A percentile compares a stretch with the other conserved stretches of the same genome.
Evolutionary conservation across 2,888 invertebrate species (phyloP).

Genomic region (Anagyrus pseudococci): DNA sequence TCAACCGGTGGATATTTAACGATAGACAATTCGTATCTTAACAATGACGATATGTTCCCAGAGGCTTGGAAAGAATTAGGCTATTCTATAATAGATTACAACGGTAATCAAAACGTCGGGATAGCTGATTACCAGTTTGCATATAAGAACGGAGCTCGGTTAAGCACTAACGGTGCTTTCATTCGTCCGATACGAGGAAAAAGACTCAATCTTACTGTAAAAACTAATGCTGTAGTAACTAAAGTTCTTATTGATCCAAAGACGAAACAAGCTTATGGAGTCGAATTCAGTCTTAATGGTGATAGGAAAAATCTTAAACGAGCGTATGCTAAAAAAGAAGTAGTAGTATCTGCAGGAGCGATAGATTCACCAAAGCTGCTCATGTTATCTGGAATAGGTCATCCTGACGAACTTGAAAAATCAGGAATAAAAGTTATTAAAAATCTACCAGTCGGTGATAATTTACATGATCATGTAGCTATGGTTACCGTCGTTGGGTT

Average conservation of each 20-base stretch:
- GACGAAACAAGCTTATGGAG: slow-evolving; percentile 1
- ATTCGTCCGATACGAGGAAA: slow-evolving; percentile 4
- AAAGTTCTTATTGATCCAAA: slow-evolving; percentile 4
- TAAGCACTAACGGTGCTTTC: slow-evolving; percentile 9
- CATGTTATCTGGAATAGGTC: slow-evolving; percentile 15
- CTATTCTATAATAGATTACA: slow-evolving; percentile 9
- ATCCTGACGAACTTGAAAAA: neutral
- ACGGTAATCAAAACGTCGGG: neutral
- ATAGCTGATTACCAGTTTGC: neutral
- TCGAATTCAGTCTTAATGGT: slow-evolving; percentile 1
- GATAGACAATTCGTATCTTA: no score
- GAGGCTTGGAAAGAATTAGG: slow-evolving; percentile 12
- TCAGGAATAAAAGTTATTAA: neutral
- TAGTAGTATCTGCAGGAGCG: slow-evolving; percentile 8
- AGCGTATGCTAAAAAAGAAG: slow-evolving; percentile 8
- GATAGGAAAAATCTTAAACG: neutral
- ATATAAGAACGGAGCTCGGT: neutral
- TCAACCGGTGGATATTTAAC: neutral
- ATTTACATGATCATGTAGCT: slow-evolving; percentile 1
- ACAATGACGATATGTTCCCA: neutral
- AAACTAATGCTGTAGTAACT: neutral
- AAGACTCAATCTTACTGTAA: slow-evolving; percentile 10
- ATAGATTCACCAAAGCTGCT: slow-evolving; percentile 7
- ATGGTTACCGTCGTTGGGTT: neutral
- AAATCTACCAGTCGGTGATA: slow-evolving; percentile 13